Percentiles rank a stretch among this genome's conserved stretches.
Evolutionary conservation across 2,888 invertebrate species (phyloP).

Genomic region (Ophraella communa): DNA sequence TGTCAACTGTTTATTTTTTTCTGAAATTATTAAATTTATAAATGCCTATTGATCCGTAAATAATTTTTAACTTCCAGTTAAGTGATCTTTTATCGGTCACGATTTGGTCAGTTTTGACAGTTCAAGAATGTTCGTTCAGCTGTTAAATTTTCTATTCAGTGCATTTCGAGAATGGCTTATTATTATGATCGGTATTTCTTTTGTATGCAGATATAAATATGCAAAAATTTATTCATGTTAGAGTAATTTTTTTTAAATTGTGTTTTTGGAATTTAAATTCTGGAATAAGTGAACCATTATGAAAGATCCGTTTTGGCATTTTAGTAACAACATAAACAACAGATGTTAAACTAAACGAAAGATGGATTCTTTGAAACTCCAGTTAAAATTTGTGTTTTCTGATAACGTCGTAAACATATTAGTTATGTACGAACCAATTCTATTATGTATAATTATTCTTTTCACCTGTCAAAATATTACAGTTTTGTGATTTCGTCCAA

Average conservation of each 20-base stretch:
- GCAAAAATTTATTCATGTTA: background rate
- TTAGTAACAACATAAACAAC: background rate
- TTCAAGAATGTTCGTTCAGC: conserved; percentile 1
- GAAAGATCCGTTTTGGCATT: background rate
- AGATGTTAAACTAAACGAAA: background rate
- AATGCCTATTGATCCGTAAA: conserved; percentile 13
- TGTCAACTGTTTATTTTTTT: conserved; percentile 19
- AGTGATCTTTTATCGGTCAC: conserved; percentile 23
- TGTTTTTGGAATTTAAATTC: background rate
- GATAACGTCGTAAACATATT: too few species aligned
- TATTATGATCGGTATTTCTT: background rate
- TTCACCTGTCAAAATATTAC: too few species aligned
- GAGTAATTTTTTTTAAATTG: background rate
- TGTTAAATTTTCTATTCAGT: conserved; percentile 15
- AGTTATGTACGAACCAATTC: too few species aligned
- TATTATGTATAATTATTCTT: too few species aligned
- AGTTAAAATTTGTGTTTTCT: background rate
- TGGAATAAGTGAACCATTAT: background rate
- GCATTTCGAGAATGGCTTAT: background rate
- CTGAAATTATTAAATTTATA: conserved; percentile 11
- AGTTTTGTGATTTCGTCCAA: too few species aligned
- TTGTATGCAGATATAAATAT: background rate
- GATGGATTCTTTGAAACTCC: background rate
- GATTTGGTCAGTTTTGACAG: conserved; percentile 20
- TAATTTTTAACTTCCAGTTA: conserved; percentile 28